These are phyloP conservation scores for Acanthornis magna DNA, from an alignment of 2,797 vertebrate species.

Conservation along the genomic window DNA sequence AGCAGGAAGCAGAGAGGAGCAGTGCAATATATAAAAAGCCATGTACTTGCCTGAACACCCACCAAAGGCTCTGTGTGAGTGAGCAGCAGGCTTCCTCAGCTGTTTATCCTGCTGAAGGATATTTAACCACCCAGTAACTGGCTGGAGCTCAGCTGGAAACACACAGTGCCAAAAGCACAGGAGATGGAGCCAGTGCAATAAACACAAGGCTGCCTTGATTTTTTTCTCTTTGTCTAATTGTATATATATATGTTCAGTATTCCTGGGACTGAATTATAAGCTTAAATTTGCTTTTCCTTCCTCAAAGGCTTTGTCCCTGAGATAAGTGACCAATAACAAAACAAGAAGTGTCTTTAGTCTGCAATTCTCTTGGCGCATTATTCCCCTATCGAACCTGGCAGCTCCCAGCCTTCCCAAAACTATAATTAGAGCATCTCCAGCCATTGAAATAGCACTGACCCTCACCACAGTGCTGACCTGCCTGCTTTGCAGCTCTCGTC, in stretches of 20 bases:
- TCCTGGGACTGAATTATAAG: background rate
- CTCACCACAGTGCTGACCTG: background rate
- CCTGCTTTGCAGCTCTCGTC: background rate
- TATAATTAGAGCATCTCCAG: constrained; percentile 56
- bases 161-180: background rate
- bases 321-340: background rate
- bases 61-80: constrained; percentile 79
- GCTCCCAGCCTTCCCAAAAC: background rate
- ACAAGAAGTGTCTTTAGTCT: background rate
- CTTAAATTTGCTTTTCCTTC: background rate
- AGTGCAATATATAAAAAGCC: background rate
- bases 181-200: constrained; percentile 14
- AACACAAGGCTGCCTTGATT: constrained; percentile 1
- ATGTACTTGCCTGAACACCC: constrained; percentile 80
- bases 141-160: constrained; percentile 58
- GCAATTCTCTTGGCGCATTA: background rate
- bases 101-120: constrained; percentile 81
- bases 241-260: constrained; percentile 1
- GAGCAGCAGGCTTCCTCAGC: constrained; percentile 80
- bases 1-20: background rate
- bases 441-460: constrained; percentile 1
- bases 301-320: background rate
- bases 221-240: background rate
- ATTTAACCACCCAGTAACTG: constrained; percentile 71
- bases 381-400: background rate